phyloP scores from a whole-genome alignment of 2,113 vertebrate genomes.

The Laticauda colubrina region DNA sequence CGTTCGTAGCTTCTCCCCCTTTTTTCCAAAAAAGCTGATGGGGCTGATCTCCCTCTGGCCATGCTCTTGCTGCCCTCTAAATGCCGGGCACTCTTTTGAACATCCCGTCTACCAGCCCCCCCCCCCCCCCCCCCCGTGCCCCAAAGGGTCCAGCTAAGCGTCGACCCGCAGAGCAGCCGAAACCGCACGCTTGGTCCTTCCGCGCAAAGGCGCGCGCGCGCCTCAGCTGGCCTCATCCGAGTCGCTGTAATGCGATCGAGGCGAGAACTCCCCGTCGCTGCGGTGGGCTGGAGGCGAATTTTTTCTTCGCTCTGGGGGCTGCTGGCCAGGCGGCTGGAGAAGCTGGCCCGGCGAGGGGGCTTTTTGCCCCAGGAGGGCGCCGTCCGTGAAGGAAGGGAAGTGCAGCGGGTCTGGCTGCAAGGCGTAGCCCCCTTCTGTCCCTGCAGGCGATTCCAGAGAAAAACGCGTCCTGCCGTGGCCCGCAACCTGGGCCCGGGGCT shows the following conservation, averaged over 20 bases:
- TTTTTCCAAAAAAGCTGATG: background rate
- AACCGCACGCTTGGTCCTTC: conserved; percentile 7
- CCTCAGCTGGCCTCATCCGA: conserved; percentile 87
- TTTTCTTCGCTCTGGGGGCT: conserved; percentile 75
- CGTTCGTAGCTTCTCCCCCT: background rate
- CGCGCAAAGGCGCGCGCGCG: background rate
- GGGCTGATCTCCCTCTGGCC: background rate
- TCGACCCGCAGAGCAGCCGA: background rate
- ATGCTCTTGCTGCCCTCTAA: background rate
- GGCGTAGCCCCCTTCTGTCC: conserved; percentile 68
- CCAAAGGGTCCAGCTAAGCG: background rate
- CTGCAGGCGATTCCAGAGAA: conserved; percentile 54
- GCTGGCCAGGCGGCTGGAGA: conserved; percentile 55
- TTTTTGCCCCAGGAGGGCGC: conserved; percentile 75
- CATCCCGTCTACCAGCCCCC: background rate
- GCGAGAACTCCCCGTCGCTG: conserved; percentile 95
- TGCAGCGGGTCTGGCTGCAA: conserved; percentile 76
- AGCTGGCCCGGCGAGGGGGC: conserved; percentile 70
- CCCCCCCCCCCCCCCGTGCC: background rate
- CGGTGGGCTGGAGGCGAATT: conserved; percentile 86
- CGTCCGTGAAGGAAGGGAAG: conserved; percentile 78
- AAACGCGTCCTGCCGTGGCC: conserved; percentile 70
- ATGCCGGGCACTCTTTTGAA: background rate
- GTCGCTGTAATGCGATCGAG: conserved; percentile 95
- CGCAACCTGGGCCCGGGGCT: conserved; percentile 26